phyloP scores from a whole-genome alignment of 1,140 invertebrate genomes.

The Streblospio benedicti region DNA sequence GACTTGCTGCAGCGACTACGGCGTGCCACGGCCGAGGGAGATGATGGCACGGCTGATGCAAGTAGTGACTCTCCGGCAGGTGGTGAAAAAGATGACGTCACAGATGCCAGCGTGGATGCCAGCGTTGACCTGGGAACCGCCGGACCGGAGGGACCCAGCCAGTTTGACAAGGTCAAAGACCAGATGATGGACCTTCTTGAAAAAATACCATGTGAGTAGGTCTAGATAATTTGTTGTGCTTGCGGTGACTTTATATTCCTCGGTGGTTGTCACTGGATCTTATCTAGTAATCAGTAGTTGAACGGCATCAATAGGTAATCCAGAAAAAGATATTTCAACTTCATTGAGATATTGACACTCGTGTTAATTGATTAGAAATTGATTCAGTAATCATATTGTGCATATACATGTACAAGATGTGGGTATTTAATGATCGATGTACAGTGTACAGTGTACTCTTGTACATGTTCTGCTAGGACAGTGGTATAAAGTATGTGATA shows the following conservation, averaged over 20 bases:
- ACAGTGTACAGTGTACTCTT: no score
- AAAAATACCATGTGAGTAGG: conserved; percentile 26
- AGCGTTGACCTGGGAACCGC: conserved; percentile 8
- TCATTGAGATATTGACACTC: no score
- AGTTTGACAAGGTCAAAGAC: conserved; percentile 26
- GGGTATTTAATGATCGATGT: no score
- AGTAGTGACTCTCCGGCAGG: conserved; percentile 6
- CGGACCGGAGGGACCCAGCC: conserved; percentile 13
- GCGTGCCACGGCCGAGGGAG: conserved; percentile 9
- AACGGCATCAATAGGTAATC: no score
- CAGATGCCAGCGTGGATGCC: conserved; percentile 5
- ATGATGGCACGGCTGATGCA: conserved; percentile 10
- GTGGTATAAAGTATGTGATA: no score
- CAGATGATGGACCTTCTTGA: conserved; percentile 26
- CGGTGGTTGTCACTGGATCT: no score
- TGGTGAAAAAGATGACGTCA: conserved; percentile 7
- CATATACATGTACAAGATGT: no score
- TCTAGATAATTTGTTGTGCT: background rate
- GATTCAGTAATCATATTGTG: no score
- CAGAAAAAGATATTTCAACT: no score
- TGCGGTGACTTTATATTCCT: background rate
- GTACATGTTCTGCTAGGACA: no score
- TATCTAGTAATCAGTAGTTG: no score
- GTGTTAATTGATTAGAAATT: no score
- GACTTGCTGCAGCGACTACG: conserved; percentile 19